phyloP scores from a whole-genome alignment of 2,888 invertebrate species.

The Pyrgus malvae region DNA sequence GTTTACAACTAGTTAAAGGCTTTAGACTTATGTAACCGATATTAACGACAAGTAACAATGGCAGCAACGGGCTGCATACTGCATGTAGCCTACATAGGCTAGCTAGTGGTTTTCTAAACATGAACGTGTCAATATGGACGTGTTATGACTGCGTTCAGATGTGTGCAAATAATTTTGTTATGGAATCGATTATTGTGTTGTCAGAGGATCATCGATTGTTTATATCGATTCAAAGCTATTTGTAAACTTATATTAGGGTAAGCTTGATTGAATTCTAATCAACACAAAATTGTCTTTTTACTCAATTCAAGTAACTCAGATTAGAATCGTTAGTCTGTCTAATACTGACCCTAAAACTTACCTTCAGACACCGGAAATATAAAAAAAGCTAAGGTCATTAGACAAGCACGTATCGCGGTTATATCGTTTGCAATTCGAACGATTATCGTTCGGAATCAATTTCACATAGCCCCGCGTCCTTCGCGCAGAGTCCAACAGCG shows the following conservation, averaged over 20 bases:
- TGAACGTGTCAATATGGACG: conserved; percentile 7
- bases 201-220: not conserved
- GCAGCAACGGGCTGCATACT: conserved; percentile 7
- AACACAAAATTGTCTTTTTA: too few species aligned
- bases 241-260: not conserved
- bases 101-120: conserved; percentile 20
- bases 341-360: too few species aligned
- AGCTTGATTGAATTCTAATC: too few species aligned
- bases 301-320: too few species aligned
- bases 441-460: conserved; percentile 46
- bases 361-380: conserved; percentile 4
- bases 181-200: not conserved
- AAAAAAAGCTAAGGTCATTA: conserved; percentile 15
- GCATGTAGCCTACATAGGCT: not conserved
- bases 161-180: conserved; percentile 15
- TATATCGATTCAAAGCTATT: not conserved
- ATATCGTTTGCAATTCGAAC: conserved; percentile 25
- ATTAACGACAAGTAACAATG: conserved; percentile 12
- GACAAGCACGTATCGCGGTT: conserved; percentile 22
- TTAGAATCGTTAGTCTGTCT: too few species aligned
- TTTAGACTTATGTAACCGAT: conserved; percentile 9
- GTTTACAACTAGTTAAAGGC: conserved; percentile 2
- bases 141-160: conserved; percentile 19
- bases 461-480: conserved; percentile 59
- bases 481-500: conserved; percentile 46